A percentile compares a stretch with the other conserved stretches of the same genome.
These are phyloP conservation scores for Gallirallus australis DNA, from an alignment of 2,797 vertebrate genomes.

Conservation along the genomic window DNA sequence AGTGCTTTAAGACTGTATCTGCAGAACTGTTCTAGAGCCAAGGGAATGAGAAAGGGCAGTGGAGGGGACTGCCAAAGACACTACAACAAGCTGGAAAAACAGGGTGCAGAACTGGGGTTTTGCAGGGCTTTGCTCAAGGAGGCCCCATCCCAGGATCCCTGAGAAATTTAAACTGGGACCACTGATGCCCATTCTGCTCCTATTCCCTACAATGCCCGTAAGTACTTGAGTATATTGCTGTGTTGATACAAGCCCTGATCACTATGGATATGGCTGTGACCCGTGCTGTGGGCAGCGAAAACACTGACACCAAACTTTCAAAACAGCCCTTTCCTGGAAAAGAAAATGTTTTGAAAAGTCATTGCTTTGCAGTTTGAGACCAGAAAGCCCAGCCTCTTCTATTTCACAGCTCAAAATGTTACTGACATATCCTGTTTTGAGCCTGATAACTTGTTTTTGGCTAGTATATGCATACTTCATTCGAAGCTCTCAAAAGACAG, in stretches of 20 bases:
- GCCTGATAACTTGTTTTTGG: not conserved
- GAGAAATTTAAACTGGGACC: not conserved
- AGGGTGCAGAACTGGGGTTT: not conserved
- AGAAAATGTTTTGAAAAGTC: slow-evolving; percentile 27
- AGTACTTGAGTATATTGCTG: rapidly evolving
- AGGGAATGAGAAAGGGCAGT: not conserved
- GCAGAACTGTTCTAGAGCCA: not conserved
- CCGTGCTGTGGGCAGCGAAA: not conserved
- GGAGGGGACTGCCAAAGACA: not conserved
- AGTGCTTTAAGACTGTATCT: not conserved
- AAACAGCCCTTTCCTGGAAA: not conserved
- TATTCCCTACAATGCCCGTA: not conserved
- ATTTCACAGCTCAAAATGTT: not conserved
- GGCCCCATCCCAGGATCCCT: not conserved
- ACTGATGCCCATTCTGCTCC: not conserved
- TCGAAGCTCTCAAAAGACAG: not conserved
- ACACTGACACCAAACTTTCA: not conserved
- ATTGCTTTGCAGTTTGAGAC: not conserved
- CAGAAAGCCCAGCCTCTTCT: not conserved
- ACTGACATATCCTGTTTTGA: not conserved
- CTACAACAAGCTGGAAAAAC: not conserved
- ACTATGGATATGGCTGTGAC: not conserved
- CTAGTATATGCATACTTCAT: not conserved
- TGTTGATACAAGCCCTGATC: not conserved
- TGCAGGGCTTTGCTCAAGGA: not conserved